Base-by-base conservation (phyloP, 2,888 invertebrate genomes). In the Rugalucina vietnamica region DNA sequence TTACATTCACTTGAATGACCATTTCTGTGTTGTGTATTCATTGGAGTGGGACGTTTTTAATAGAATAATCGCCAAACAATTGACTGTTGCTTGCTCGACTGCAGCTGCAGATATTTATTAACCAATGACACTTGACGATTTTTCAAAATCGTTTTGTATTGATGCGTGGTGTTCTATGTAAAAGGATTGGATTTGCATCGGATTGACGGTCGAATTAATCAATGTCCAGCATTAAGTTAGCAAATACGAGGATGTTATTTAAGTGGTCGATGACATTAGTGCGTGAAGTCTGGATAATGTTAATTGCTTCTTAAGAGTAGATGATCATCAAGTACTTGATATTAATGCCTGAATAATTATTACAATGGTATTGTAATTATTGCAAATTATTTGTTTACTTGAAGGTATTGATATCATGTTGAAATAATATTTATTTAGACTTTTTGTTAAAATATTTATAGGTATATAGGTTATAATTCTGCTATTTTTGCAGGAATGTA, bases 131-230 rank as follows among this genome's bases (percentile, higher is more conserved):
- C n/a, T n/a, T n/a, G n/a, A n/a, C n/a, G n/a, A n/a, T n/a, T n/a
- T 21, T 54, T 54, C 8, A 34, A 34, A 65, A 65, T 34, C 34
- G 34, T 65, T 65, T 65, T 65, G 65, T 29, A 65, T 65, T 65
- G 65, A 65, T 34, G 65, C 34, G 65, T 34, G 65, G 21, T 57
- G 34, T 21, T 34, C 2, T 34, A 34, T 65, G 65, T 65, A 34
- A 65, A 65, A 18, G 24, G 21, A 65, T 65, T 65, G 65, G 34
- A 65, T 65, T 65, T 65, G 65, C 65, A 3, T 65, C 34, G 65
- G 34, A 65, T 65, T 65, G 32, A 34, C 65, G 1, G 65, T 65
- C 4, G 65, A 65, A 3, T 65, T 34, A 34, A 65, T 65, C 65
- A 34, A 65, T 65, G 65, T 65, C 65, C 65, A 65, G 65, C 34